A percentile compares a stretch with the other conserved stretches of the same genome.
Conservation (phyloP, 2,797 vertebrate genomes). For the Synanceia verrucosa region DNA sequence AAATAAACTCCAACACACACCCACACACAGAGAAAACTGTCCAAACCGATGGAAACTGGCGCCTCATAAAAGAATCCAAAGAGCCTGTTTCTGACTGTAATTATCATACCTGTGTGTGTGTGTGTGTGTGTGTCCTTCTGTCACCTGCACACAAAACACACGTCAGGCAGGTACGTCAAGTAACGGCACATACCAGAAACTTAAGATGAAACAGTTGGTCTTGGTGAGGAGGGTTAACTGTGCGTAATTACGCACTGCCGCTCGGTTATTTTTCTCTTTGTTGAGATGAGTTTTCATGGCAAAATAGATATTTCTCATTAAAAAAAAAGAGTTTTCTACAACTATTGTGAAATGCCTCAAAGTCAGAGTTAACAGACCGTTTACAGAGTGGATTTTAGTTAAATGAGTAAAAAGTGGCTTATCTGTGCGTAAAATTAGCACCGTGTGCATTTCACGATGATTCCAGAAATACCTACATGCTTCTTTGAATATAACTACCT, state of each 20-base stretch:
- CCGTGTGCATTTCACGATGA: too few species aligned
- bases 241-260: slow-evolving; percentile 23
- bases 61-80: slow-evolving; percentile 27
- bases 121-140: background rate
- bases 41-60: slow-evolving; percentile 13
- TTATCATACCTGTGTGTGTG: slow-evolving; percentile 54
- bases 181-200: slow-evolving; percentile 76
- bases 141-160: slow-evolving; percentile 35
- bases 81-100: slow-evolving; percentile 33
- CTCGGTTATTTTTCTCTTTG: background rate
- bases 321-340: background rate
- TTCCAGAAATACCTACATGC: background rate
- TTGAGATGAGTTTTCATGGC: fast-evolving
- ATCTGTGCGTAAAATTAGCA: background rate
- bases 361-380: too few species aligned
- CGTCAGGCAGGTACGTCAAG: slow-evolving; percentile 75
- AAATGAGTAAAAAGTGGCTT: background rate
- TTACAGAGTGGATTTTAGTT: background rate
- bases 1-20: slow-evolving; percentile 9
- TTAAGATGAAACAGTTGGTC: slow-evolving; percentile 38
- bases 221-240: slow-evolving; percentile 9
- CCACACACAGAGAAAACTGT: background rate
- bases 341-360: fast-evolving
- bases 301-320: background rate
- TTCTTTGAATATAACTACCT: too few species aligned